Evolutionary conservation across 2,797 vertebrate genomes (phyloP).

Genomic region (Cuculus canorus): DNA sequence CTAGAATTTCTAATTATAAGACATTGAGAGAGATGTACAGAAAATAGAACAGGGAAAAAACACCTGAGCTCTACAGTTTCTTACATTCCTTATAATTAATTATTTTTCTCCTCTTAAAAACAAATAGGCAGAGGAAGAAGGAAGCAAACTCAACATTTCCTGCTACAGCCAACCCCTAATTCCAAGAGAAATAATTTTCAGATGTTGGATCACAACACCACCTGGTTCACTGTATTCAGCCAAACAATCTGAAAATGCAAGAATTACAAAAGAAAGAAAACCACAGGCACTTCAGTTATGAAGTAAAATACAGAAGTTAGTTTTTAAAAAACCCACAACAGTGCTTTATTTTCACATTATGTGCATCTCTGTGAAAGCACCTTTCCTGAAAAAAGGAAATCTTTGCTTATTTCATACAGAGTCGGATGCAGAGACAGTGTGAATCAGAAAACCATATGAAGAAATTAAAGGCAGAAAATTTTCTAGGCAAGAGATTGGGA

Average conservation of each 20-base stretch:
- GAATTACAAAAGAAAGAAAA: slow-evolving; percentile 1
- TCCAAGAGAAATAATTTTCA: background rate
- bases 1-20: background rate
- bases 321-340: background rate
- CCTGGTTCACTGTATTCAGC: background rate
- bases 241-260: background rate
- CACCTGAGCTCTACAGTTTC: background rate
- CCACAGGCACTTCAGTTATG: slow-evolving; percentile 23
- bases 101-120: background rate
- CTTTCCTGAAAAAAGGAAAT: background rate
- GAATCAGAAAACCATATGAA: slow-evolving; percentile 38
- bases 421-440: slow-evolving; percentile 30
- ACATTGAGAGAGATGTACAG: background rate
- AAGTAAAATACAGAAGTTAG: background rate
- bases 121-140: background rate
- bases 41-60: background rate
- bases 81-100: background rate
- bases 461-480: background rate
- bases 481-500: background rate
- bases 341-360: slow-evolving; percentile 10
- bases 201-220: background rate
- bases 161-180: background rate
- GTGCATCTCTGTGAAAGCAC: slow-evolving; percentile 21
- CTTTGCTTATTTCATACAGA: slow-evolving; percentile 4
- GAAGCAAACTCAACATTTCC: background rate